Evolutionary conservation across 2,113 vertebrate genomes (phyloP), one percentile per base, ranked within the genome.

Genomic region (Albula glossodonta): DNA sequence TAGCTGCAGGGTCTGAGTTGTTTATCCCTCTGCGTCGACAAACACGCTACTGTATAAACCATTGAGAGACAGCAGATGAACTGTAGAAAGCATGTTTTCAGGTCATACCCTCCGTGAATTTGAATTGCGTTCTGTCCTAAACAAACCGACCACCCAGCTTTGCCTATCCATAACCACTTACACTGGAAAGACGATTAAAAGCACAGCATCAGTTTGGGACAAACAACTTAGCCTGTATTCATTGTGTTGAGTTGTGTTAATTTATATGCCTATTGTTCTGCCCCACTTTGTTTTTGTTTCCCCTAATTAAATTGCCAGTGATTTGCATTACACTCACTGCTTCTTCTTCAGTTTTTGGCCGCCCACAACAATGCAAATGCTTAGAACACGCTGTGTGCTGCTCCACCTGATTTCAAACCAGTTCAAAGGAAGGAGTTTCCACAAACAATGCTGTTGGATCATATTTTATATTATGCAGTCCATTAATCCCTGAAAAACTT

Each of bases 1-100:
- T 87, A 87, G 91, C 93, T 85, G 81, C n/a, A 11, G 52, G 53
- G 51, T 51, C 51, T 7, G n/a, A 15, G 66, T 78, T 78, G 11
- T 8, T 82, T n/a, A 8, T 60, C 81, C 53, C 49, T 15, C 56
- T 25, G 81, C 22, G 81, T 12, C 63, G 60, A 60, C 82, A 83
- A 66, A 63, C 31, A 51, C 11, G 1, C 31, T 2, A 41, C 31
- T 41, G 31, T 41, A 12, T 51, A 49, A 70, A 70, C 10, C 52
- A 60, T 6, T 83, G 56, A 60, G 56, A 11, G 48, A 51, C 49
- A 51, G 48, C 48, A n/a, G 25, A 51, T 70, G 48, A 83, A 31
- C 49, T n/a, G 5, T n/a, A 13, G n/a, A 79, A 22, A 60, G 10
- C 52, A 22, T 6, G 31, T 41, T 41, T 41, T 41, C 31, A 41